Conservation (phyloP, 2,113 vertebrate genomes). For the Hiodon tergisus region DNA sequence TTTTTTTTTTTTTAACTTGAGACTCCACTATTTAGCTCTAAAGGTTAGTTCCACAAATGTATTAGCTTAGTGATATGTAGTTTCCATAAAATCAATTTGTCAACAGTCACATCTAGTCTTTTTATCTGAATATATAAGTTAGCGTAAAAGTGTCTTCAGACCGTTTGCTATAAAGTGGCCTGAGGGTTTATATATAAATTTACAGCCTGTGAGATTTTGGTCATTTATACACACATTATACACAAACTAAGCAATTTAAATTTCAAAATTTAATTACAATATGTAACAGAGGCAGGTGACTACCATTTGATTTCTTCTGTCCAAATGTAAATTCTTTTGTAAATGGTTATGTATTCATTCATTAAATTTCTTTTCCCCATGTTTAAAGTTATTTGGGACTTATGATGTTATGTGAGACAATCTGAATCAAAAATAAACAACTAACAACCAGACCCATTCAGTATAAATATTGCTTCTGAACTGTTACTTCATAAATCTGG, state of each 20-base stretch:
- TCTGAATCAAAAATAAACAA: slow-evolving; percentile 46
- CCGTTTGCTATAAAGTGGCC: slow-evolving; percentile 61
- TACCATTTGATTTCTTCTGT: slow-evolving; percentile 39
- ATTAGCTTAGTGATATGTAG: slow-evolving; percentile 65
- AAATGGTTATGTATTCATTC: slow-evolving; percentile 13
- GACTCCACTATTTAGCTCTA: slow-evolving; percentile 70
- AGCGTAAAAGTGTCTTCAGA: slow-evolving; percentile 61
- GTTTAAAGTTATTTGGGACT: slow-evolving; percentile 36
- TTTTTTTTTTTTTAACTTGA: slow-evolving; percentile 47
- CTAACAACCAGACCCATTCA: slow-evolving; percentile 55
- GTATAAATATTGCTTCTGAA: slow-evolving; percentile 71
- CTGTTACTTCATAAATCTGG: slow-evolving; percentile 55
- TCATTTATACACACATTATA: slow-evolving; percentile 75
- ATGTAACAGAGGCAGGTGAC: slow-evolving; percentile 67
- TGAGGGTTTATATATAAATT: slow-evolving; percentile 71
- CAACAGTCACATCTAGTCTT: slow-evolving; percentile 70
- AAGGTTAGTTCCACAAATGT: slow-evolving; percentile 71
- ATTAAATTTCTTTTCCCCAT: slow-evolving; percentile 23
- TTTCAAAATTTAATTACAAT: slow-evolving; percentile 69
- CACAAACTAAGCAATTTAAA: slow-evolving; percentile 68
- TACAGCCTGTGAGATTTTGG: slow-evolving; percentile 73
- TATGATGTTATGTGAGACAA: slow-evolving; percentile 34
- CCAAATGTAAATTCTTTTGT: slow-evolving; percentile 33
- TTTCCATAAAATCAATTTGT: slow-evolving; percentile 53
- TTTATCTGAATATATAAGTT: slow-evolving; percentile 62